A percentile compares a stretch with the other conserved stretches of the same genome.
phyloP scores from a whole-genome alignment of 2,888 invertebrate genomes.

The Drymonia ruficornis region DNA sequence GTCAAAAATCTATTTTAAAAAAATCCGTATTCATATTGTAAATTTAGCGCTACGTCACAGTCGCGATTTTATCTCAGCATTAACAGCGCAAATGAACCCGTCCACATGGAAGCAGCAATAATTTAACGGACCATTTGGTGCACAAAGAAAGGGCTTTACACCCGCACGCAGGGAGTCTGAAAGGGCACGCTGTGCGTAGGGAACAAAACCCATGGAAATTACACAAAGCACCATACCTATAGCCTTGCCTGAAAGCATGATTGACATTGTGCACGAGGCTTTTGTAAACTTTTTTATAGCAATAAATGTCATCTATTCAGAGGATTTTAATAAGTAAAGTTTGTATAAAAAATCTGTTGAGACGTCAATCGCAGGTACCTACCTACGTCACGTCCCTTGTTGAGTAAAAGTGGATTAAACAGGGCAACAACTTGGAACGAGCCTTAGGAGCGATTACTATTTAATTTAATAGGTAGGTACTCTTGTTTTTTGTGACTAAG shows the following conservation, averaged over 20 bases:
- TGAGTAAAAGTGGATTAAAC: conserved; percentile 37
- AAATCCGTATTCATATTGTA: too few species aligned
- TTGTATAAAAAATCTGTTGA: conserved; percentile 48
- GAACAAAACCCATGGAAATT: conserved; percentile 59
- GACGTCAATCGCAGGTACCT: conserved; percentile 32
- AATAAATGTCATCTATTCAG: conserved; percentile 55
- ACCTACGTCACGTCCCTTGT: conserved; percentile 40
- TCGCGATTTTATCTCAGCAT: too few species aligned
- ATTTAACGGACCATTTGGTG: conserved; percentile 69
- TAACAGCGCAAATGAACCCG: too few species aligned
- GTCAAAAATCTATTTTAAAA: too few species aligned
- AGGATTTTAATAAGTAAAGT: conserved; percentile 32
- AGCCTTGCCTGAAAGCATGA: conserved; percentile 51
- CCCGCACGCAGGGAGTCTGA: conserved; percentile 38
- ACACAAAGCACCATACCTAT: conserved; percentile 53
- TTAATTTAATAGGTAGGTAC: background rate
- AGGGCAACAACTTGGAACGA: conserved; percentile 4
- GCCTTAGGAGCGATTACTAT: background rate
- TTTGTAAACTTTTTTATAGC: conserved; percentile 50
- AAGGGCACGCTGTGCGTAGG: conserved; percentile 45
- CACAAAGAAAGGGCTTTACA: conserved; percentile 52
- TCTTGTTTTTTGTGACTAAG: too few species aligned
- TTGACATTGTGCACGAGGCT: conserved; percentile 62
- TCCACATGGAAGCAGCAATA: conserved; percentile 44
- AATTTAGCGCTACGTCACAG: too few species aligned